Percentiles rank a stretch among this genome's conserved stretches.
Conservation (phyloP, 2,797 vertebrate species). For the Setipinna tenuifilis region DNA sequence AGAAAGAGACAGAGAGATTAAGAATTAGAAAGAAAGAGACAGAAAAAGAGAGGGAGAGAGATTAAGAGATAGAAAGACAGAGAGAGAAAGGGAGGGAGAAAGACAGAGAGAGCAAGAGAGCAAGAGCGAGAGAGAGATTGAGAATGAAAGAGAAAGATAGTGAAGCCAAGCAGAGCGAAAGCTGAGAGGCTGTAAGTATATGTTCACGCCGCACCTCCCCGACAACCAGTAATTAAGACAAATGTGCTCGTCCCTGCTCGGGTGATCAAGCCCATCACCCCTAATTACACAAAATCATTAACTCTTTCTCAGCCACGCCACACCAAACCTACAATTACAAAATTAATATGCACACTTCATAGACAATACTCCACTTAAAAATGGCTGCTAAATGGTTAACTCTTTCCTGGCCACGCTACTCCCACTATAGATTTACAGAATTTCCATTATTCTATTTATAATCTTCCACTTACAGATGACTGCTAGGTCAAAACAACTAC, state of each 20-base stretch:
- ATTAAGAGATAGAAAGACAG: background rate
- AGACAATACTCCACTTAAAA: no score
- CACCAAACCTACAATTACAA: no score
- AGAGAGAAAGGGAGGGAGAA: background rate
- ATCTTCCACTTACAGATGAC: background rate
- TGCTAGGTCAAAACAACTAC: background rate
- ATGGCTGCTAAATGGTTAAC: background rate
- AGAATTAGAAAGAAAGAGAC: slow-evolving; percentile 11
- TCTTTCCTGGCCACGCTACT: background rate
- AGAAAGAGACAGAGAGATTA: background rate
- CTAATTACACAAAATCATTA: background rate
- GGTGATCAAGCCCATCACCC: background rate
- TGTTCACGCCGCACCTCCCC: no score
- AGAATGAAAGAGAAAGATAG: background rate
- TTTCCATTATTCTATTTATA: background rate
- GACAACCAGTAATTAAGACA: background rate
- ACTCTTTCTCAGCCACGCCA: background rate
- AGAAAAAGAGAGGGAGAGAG: background rate
- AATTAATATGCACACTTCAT: no score
- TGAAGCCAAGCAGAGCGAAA: background rate
- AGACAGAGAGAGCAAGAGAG: background rate
- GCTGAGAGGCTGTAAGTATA: background rate
- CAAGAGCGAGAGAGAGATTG: background rate
- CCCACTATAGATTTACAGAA: background rate
- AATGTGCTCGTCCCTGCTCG: background rate